These are phyloP conservation scores for Drosophila repletoides DNA, from an alignment of 1,140 invertebrate genomes.

Conservation along the genomic window DNA sequence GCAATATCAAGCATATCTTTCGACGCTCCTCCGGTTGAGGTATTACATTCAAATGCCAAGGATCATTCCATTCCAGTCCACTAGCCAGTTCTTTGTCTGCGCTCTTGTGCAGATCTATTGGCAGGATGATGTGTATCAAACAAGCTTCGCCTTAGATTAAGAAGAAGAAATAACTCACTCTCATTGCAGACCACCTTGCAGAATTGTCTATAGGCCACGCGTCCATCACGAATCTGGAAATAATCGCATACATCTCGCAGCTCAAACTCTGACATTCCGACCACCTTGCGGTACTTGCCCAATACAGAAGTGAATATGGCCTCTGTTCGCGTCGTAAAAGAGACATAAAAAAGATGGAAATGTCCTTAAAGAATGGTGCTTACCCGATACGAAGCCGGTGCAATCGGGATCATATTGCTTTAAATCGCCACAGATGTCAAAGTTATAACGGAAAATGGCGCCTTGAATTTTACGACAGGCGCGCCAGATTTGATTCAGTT, in stretches of 20 bases:
- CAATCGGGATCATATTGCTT: slow-evolving; percentile 86
- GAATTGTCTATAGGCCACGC: slow-evolving; percentile 88
- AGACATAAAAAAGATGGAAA: slow-evolving; percentile 30
- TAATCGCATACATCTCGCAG: slow-evolving; percentile 88
- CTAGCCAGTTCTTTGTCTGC: slow-evolving; percentile 83
- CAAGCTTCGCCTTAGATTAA: too few relatives aligned
- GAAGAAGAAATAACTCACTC: slow-evolving; percentile 75
- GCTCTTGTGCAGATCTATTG: slow-evolving; percentile 74
- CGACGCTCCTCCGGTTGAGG: slow-evolving; percentile 86
- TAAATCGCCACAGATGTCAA: slow-evolving; percentile 88
- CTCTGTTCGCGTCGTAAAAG: slow-evolving; percentile 83
- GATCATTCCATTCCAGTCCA: slow-evolving; percentile 86
- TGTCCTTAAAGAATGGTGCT: slow-evolving; percentile 11
- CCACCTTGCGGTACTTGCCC: slow-evolving; percentile 85
- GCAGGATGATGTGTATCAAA: not conserved
- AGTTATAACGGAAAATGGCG: slow-evolving; percentile 86
- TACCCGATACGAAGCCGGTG: slow-evolving; percentile 87
- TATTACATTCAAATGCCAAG: slow-evolving; percentile 85
- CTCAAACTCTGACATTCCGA: slow-evolving; percentile 87
- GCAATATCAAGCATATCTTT: slow-evolving; percentile 85
- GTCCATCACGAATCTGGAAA: slow-evolving; percentile 88
- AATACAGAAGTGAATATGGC: slow-evolving; percentile 87
- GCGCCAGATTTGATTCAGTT: slow-evolving; percentile 86
- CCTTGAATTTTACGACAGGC: slow-evolving; percentile 89
- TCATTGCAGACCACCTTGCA: slow-evolving; percentile 87